Evolutionary conservation across 2,797 vertebrate genomes (phyloP).

Genomic region (Pseudotriccus pelzelni): DNA sequence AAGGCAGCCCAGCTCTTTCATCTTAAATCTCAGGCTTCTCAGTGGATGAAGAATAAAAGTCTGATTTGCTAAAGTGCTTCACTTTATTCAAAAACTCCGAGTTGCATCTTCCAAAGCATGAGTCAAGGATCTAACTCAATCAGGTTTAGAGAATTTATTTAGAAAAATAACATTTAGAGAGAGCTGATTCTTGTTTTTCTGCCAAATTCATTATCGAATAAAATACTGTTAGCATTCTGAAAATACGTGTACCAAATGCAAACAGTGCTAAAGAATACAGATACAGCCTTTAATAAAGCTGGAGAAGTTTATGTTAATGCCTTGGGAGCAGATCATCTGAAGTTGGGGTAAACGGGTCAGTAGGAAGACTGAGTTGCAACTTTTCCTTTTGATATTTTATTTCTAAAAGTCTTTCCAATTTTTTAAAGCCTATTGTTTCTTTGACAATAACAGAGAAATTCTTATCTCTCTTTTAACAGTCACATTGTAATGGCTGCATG

Average conservation of each 20-base stretch:
- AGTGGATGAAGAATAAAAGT: slow-evolving; percentile 23
- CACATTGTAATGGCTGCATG: neutral
- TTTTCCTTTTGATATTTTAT: slow-evolving; percentile 7
- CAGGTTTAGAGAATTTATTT: slow-evolving; percentile 43
- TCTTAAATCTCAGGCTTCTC: slow-evolving; percentile 36
- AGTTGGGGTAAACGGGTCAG: neutral
- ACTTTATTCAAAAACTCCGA: slow-evolving; percentile 27
- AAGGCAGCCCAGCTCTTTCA: slow-evolving; percentile 39
- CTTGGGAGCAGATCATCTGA: slow-evolving; percentile 21
- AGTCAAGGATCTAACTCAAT: slow-evolving; percentile 5
- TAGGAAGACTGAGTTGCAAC: neutral
- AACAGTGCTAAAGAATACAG: slow-evolving; percentile 27
- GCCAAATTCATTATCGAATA: slow-evolving; percentile 38
- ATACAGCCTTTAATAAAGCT: neutral
- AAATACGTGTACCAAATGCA: neutral
- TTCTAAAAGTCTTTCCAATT: neutral
- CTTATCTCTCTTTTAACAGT: neutral
- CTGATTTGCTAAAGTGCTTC: slow-evolving; percentile 23
- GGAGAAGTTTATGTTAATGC: slow-evolving; percentile 43
- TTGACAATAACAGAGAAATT: neutral
- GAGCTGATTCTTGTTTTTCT: slow-evolving; percentile 31
- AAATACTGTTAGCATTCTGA: slow-evolving; percentile 24
- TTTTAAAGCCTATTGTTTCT: slow-evolving; percentile 12
- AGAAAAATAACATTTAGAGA: slow-evolving; percentile 42
- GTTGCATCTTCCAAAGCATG: neutral